phyloP scores from a whole-genome alignment of 2,113 vertebrate genomes.

The Mus spicilegus region DNA sequence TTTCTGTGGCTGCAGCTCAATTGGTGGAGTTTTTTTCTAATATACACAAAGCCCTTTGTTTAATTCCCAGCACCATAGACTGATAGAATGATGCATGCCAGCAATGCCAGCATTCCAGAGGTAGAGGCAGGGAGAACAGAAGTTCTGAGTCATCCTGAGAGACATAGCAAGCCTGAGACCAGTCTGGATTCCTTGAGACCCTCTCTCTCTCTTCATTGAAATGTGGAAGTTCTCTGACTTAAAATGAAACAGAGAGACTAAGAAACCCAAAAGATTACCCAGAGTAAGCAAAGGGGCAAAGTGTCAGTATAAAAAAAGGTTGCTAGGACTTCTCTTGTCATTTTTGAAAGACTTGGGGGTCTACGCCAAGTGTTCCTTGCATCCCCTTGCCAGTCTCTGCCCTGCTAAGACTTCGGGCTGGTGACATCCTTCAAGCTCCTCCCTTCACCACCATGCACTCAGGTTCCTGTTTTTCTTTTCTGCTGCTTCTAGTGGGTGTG shows the following conservation, averaged over 20 bases:
- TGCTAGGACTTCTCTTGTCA: too few relatives aligned
- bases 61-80: neutral
- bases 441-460: neutral
- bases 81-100: too few relatives aligned
- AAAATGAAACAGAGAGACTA: neutral
- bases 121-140: neutral
- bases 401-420: neutral
- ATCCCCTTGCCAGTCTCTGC: neutral
- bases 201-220: too few relatives aligned
- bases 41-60: neutral
- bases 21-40: neutral
- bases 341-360: neutral
- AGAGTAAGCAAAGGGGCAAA: neutral
- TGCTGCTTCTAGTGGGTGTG: neutral
- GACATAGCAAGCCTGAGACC: neutral
- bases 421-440: neutral
- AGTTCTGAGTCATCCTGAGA: too few relatives aligned
- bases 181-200: neutral
- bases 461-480: neutral
- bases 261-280: neutral
- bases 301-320: neutral
- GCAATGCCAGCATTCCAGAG: neutral
- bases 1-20: neutral
- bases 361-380: too few relatives aligned
- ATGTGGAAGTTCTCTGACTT: neutral